Conservation (phyloP, 2,797 vertebrate species). For the Argentina silus region DNA sequence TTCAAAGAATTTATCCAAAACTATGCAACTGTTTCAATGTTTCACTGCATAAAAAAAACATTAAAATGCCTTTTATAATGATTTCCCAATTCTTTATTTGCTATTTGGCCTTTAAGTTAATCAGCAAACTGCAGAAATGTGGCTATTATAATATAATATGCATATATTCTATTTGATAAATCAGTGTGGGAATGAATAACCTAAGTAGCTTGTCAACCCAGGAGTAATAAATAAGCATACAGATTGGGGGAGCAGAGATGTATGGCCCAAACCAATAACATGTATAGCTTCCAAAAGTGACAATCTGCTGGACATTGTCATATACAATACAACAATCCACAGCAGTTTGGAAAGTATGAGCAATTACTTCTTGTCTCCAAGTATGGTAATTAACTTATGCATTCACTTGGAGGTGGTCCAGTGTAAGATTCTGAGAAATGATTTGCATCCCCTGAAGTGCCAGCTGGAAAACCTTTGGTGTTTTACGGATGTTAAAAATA, state of each 20-base stretch:
- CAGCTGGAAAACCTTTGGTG: constrained; percentile 42
- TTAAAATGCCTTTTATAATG: constrained; percentile 1
- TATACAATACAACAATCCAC: constrained; percentile 61
- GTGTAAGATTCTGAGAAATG: constrained; percentile 41
- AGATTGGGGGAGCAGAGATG: constrained; percentile 52
- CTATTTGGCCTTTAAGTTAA: constrained; percentile 36
- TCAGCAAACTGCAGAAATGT: constrained; percentile 34
- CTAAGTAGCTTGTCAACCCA: constrained; percentile 49
- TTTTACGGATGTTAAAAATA: constrained; percentile 36
- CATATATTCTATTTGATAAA: constrained; percentile 38
- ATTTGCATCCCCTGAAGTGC: constrained; percentile 53
- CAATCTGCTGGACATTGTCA: constrained; percentile 59
- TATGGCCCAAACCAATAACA: constrained; percentile 57
- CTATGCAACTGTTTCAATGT: too few relatives aligned
- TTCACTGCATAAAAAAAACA: neutral
- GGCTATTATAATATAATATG: constrained; percentile 43
- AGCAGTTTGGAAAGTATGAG: constrained; percentile 57
- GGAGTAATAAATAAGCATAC: constrained; percentile 36
- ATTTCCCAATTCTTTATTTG: constrained; percentile 23
- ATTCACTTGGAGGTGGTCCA: constrained; percentile 65
- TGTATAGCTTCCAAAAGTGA: constrained; percentile 57
- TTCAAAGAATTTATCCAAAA: neutral
- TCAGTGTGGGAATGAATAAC: constrained; percentile 31
- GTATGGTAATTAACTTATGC: constrained; percentile 66
- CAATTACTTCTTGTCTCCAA: constrained; percentile 52